A percentile compares a stretch with the other conserved stretches of the same genome.
Conservation (phyloP, 2,888 invertebrate species). For the Nephrotoma appendiculata region DNA sequence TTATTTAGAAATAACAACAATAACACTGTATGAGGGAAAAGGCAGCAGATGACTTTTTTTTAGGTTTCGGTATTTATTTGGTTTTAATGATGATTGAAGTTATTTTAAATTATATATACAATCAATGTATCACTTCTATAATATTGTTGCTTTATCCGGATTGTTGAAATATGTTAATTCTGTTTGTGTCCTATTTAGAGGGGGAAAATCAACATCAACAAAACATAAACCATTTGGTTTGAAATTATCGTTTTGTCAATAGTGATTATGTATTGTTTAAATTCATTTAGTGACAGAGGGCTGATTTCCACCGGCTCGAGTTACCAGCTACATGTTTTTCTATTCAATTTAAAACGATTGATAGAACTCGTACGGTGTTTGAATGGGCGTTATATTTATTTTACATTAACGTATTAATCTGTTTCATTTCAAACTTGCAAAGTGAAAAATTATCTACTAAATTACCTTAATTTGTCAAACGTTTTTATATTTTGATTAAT, state of each 20-base stretch:
- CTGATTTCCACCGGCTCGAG: background rate
- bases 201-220: background rate
- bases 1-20: background rate
- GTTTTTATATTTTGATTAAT: background rate
- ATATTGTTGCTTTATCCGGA: background rate
- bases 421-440: background rate
- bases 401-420: background rate
- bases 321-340: background rate
- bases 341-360: background rate
- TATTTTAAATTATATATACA: background rate
- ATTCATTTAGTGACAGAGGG: background rate
- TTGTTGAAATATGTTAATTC: background rate
- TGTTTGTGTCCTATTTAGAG: background rate
- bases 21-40: background rate
- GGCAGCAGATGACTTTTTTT: background rate
- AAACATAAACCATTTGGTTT: background rate
- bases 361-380: background rate
- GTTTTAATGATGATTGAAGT: background rate
- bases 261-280: background rate
- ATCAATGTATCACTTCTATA: background rate
- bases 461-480: background rate
- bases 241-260: background rate
- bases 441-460: background rate
- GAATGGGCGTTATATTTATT: background rate
- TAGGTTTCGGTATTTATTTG: background rate